Base-by-base conservation (phyloP, 2,113 vertebrate species). In the Caloenas nicobarica region DNA sequence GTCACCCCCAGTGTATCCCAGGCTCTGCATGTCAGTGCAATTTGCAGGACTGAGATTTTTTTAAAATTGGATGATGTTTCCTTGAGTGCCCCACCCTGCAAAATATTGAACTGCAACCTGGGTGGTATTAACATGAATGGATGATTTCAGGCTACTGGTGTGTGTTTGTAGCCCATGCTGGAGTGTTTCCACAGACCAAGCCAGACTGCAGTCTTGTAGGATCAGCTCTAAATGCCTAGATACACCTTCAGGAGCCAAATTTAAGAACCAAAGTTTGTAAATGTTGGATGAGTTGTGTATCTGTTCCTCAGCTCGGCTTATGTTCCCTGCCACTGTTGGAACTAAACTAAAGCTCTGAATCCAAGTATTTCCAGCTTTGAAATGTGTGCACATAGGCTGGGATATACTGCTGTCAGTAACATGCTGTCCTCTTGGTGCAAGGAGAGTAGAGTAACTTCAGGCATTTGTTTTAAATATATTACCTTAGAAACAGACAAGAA, bases 391-490 rank as follows among this genome's bases (percentile, higher is more conserved):
- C 2, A 9, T 18, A 76, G 42, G 16, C 34, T 48, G 42, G 29
- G 51, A 57, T 56, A 15, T 70, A 42, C 22, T 89, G 79, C 51
- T 64, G 2, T 74, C 72, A 66, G 40, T 66, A 70, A 60, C 77
- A 16, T 26, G 29, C 50, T 1, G 0, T 74, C 42, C 64, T 78
- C 38, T 40, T 81, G 42, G 54, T 68, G 28, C 40, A 81, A 33
- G 11, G 10, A 28, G 24, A 56, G 53, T 12, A n/a, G 64, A 62
- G 51, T 50, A 57, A 46, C 61, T 64, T 61, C 28, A 66, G 72
- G n/a, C n/a, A 19, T 76, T 93, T 76, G 21, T 84, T 90, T 93
- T n/a, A 76, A 78, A 91, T 69, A 44, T 44, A 38, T 79, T 92
- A 57, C 61, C 53, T 76, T 84, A 53, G 50, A 92, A 94, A 92